phyloP scores from a whole-genome alignment of 2,797 vertebrate species.

The Centropyge bicolor region DNA sequence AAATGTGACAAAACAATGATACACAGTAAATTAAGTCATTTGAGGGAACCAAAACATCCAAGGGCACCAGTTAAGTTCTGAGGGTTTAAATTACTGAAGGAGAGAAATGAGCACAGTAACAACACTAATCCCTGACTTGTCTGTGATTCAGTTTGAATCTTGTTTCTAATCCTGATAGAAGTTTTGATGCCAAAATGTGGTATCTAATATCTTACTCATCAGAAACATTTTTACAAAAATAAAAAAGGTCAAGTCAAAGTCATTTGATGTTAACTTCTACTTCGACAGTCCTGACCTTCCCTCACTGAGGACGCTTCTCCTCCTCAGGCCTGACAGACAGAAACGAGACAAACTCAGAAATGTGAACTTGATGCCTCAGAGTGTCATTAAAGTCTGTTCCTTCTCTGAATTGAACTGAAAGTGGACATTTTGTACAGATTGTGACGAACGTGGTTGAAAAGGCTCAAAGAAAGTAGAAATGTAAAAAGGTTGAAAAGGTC shows the following conservation, averaged over 20 bases:
- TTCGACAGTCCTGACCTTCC: not conserved
- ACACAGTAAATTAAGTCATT: not conserved
- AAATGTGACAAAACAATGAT: no score
- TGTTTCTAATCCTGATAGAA: no score
- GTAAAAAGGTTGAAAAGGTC: constrained; percentile 48
- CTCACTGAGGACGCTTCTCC: not conserved
- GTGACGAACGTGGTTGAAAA: constrained; percentile 29
- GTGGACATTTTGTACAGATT: constrained; percentile 18
- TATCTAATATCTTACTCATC: no score
- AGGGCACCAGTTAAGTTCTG: not conserved
- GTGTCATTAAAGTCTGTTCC: not conserved
- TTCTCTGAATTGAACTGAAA: not conserved
- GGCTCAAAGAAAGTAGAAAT: constrained; percentile 54
- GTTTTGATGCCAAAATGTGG: not conserved
- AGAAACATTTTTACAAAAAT: no score
- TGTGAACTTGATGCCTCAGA: not conserved
- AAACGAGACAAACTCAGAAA: not conserved
- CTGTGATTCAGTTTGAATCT: not conserved
- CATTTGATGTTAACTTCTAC: no score
- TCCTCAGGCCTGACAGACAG: not conserved
- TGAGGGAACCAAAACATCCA: not conserved
- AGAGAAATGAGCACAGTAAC: not conserved
- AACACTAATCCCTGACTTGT: not conserved
- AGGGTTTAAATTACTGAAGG: not conserved
- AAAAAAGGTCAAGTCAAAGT: no score